Evolutionary conservation across 1,140 invertebrate species (phyloP).

Genomic region (Drosophila guanche): DNA sequence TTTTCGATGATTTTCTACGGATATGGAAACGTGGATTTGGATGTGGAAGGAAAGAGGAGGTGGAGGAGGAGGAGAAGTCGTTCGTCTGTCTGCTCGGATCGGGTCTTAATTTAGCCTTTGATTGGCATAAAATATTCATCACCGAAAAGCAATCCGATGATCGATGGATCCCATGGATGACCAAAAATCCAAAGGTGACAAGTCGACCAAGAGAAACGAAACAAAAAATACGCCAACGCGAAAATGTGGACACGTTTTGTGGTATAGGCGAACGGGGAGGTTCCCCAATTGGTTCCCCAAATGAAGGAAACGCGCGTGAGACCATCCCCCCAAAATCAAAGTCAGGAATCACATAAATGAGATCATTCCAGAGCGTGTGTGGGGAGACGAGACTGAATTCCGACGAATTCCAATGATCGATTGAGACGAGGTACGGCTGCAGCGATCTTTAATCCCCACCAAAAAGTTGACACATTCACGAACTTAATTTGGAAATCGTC

Average conservation of each 20-base stretch:
- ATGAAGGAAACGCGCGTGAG: constrained; percentile 6
- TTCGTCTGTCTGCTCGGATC: not conserved
- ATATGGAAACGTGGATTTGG: constrained; percentile 24
- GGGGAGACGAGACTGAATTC: constrained; percentile 1
- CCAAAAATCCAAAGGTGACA: constrained; percentile 32
- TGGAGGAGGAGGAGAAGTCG: constrained; percentile 9
- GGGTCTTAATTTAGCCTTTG: constrained; percentile 44
- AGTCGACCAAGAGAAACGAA: constrained; percentile 4
- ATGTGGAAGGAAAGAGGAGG: constrained; percentile 31
- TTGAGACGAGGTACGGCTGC: too few species aligned
- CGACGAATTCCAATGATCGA: constrained; percentile 12
- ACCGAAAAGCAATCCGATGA: constrained; percentile 13
- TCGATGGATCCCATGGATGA: constrained; percentile 21
- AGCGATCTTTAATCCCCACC: not conserved
- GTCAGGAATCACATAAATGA: constrained; percentile 14
- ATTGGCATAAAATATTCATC: constrained; percentile 41
- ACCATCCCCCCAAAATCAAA: not conserved
- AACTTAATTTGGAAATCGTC: too few species aligned
- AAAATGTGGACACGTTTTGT: not conserved
- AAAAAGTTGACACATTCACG: constrained; percentile 2
- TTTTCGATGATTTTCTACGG: constrained; percentile 24
- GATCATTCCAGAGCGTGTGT: constrained; percentile 16
- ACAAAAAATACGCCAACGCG: constrained; percentile 27
- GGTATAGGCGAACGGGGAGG: not conserved
- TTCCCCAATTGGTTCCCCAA: constrained; percentile 7